A percentile compares a stretch with the other conserved stretches of the same genome.
Evolutionary conservation across 2,113 vertebrate species (phyloP).

Genomic region (Atlantisia rogersi): DNA sequence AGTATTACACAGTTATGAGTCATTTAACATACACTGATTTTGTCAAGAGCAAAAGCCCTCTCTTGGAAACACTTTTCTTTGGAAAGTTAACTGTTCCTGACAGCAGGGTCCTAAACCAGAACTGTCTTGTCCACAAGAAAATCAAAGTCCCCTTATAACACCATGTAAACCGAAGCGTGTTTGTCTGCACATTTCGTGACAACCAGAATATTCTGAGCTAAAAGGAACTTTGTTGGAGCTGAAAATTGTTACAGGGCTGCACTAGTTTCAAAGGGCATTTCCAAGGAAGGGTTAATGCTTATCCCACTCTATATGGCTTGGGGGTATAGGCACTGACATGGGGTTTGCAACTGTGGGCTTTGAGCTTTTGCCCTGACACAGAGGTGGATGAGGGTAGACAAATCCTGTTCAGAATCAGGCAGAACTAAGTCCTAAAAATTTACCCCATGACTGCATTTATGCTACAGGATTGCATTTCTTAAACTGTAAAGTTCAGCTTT

Average conservation of each 20-base stretch:
- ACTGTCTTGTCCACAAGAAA: not conserved
- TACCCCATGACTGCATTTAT: not conserved
- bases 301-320: not conserved
- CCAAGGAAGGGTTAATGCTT: not conserved
- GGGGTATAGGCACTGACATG: too few relatives aligned
- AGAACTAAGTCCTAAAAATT: not conserved
- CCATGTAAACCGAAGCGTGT: not conserved
- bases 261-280: not conserved
- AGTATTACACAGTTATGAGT: not conserved
- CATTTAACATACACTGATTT: not conserved
- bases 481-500: not conserved
- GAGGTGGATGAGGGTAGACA: not conserved
- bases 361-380: not conserved
- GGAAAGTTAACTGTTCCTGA: not conserved
- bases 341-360: not conserved
- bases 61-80: not conserved
- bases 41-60: not conserved
- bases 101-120: not conserved
- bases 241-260: not conserved
- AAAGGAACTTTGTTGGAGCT: not conserved
- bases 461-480: not conserved
- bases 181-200: not conserved
- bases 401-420: not conserved
- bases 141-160: not conserved
- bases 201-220: not conserved